Evolutionary conservation across 2,113 vertebrate species (phyloP), one percentile per base, ranked within the genome.

Genomic region (Phalacrocorax pelagicus): DNA sequence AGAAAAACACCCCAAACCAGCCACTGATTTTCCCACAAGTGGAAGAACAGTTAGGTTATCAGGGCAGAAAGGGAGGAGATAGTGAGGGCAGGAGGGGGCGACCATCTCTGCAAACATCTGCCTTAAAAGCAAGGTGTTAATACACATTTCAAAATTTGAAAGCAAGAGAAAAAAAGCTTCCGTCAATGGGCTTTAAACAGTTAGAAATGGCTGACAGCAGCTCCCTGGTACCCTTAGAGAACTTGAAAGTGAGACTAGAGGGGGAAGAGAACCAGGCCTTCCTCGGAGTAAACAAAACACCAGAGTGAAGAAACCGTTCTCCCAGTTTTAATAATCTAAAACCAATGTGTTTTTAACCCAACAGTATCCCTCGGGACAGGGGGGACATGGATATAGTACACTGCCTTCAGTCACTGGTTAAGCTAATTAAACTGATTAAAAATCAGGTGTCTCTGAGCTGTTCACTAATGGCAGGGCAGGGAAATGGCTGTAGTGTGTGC

Each of bases 381-480:
- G 5, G 58, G 67, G 79, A n/a, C 61, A 27, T 0, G 5, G 69
- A 9, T 19, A 23, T 1, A 32, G 30, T 0, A 49, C 0, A 0
- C 55, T 81, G 92, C 77, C 69, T 42, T 26, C 34, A 40, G 34
- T 8, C 30, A 17, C 5, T 2, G 8, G 38, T 38, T 38, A 38
- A 38, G 5, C 38, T 38, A 38, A 38, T 38, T 38, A 38, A 38
- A 38, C 38, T 38, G 38, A 38, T 2, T 27, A 9, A 16, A 40
- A 52, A 6, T 1, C 29, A 19, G 20, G 23, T 3, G 24, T 20
- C 66, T 62, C 24, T 27, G 5, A 34, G n/a, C 69, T 63, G 59
- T 6, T 67, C 22, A 2, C 5, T 8, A 47, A 21, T 1, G 5
- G 49, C 36, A 38, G 40, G 47, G 52, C 40, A n/a, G 38, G 77